These are phyloP conservation scores for Tamias sibiricus DNA, from an alignment of 2,113 vertebrate species.

Conservation along the genomic window DNA sequence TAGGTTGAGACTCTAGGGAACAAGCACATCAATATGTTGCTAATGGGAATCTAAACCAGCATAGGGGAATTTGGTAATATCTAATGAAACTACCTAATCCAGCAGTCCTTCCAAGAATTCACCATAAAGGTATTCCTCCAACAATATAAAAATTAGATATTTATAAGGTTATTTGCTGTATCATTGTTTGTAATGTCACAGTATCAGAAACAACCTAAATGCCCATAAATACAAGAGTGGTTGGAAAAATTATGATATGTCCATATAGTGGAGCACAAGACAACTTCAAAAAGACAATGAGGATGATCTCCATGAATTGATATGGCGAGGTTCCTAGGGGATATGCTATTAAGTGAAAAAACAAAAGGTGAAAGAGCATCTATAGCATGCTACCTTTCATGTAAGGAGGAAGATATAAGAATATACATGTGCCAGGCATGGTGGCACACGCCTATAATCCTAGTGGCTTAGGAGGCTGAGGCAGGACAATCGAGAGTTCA, in stretches of 20 bases:
- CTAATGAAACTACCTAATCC: background rate
- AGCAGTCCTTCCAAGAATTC: background rate
- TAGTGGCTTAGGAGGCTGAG: no score
- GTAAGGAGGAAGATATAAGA: background rate
- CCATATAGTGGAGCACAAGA: background rate
- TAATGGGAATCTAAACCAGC: background rate
- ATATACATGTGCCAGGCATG: background rate
- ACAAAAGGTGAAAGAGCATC: background rate
- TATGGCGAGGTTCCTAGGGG: background rate
- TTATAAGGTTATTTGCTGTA: background rate
- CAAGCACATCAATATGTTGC: background rate
- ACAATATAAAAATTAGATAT: background rate
- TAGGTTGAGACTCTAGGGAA: background rate
- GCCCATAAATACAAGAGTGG: background rate
- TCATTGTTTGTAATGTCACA: background rate
- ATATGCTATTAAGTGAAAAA: background rate
- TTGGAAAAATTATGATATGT: background rate
- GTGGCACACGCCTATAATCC: no score
- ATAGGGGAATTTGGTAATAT: background rate
- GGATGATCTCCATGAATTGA: background rate
- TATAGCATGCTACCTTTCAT: background rate
- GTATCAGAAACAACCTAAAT: constrained; percentile 26
- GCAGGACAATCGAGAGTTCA: no score
- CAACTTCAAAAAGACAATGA: background rate
- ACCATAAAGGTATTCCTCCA: background rate